Conservation (phyloP, 2,888 invertebrate genomes). For the Heliconius sara region DNA sequence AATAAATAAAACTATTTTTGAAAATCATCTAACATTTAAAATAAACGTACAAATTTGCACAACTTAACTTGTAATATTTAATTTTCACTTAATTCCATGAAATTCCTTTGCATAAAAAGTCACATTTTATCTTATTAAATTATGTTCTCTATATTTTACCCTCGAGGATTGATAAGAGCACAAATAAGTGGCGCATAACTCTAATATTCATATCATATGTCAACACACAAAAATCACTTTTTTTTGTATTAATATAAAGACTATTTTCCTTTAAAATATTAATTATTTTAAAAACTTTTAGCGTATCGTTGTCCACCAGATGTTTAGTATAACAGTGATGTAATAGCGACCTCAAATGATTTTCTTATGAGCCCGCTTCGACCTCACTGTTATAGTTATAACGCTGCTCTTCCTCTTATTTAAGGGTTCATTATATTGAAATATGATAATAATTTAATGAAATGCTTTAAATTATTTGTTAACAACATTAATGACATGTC, state of each 20-base stretch:
- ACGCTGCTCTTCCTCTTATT: not conserved
- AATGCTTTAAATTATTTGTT: not conserved
- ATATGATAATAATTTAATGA: constrained; percentile 9
- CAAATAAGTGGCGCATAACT: constrained; percentile 25
- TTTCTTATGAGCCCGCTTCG: constrained; percentile 15
- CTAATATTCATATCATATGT: constrained; percentile 11
- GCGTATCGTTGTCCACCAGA: constrained; percentile 24
- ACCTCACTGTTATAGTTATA: constrained; percentile 22
- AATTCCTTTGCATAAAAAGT: constrained; percentile 18
- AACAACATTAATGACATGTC: too few relatives aligned
- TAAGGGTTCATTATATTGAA: constrained; percentile 8
- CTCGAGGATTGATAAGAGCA: constrained; percentile 28
- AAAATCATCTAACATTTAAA: not conserved
- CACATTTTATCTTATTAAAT: constrained; percentile 21
- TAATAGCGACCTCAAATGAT: constrained; percentile 28
- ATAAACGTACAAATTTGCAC: not conserved
- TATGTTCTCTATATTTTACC: constrained; percentile 25
- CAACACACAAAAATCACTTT: not conserved
- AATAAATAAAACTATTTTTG: not conserved
- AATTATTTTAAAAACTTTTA: constrained; percentile 8
- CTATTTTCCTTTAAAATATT: constrained; percentile 12
- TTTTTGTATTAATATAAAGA: not conserved
- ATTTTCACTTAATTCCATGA: constrained; percentile 9
- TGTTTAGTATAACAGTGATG: constrained; percentile 26
- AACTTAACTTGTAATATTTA: constrained; percentile 2